Base-by-base conservation (phyloP, 2,113 vertebrate genomes). In the Mesocricetus auratus region DNA sequence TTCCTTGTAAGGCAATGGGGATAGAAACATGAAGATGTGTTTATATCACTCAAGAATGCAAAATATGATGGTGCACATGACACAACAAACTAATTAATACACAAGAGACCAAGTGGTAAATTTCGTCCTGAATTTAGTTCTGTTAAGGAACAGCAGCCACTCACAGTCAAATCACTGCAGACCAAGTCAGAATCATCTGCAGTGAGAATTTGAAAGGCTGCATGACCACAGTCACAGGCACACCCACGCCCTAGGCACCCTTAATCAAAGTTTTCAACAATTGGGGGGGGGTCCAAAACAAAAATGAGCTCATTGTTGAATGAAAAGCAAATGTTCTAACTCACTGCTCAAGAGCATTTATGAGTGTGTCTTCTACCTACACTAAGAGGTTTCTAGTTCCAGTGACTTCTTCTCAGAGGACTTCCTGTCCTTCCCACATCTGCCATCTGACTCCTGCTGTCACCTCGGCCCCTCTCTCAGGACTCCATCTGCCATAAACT, bases 391-490 rank as follows among this genome's bases (percentile, higher is more conserved):
- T 24, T 87, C 11, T 0, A 2, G 47, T n/a, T 19, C 31, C 5
- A 15, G 12, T 0, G 24, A 4, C 39, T 6, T 7, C 50, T n/a
- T 12, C 12, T 3, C 45, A 17, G 11, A 74, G 21, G 0, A 24
- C 42, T 56, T 53, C 7, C 10, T 8, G 7, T 3, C 31, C 47
- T 12, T 36, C 77, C 77, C 19, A 45, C 0, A 2, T 29, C 50
- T 0, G 0, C 7, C 5, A 26, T 1, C 26, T 26, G 45, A 29
- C 33, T 83, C 33, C 45, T n/a, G 53, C 19, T 10, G 3, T 47
- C 11, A 15, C 24, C 7, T 81, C 22, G n/a, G 3, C 19, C 66
- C 29, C 26, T 29, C 62, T 78, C 64, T 69, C 39, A 58, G n/a
- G 33, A n/a, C n/a, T 78, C 69, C 69, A 53, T 69, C 64, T 73